phyloP scores from a whole-genome alignment of 2,888 invertebrate genomes.

The Platypus cylindrus region DNA sequence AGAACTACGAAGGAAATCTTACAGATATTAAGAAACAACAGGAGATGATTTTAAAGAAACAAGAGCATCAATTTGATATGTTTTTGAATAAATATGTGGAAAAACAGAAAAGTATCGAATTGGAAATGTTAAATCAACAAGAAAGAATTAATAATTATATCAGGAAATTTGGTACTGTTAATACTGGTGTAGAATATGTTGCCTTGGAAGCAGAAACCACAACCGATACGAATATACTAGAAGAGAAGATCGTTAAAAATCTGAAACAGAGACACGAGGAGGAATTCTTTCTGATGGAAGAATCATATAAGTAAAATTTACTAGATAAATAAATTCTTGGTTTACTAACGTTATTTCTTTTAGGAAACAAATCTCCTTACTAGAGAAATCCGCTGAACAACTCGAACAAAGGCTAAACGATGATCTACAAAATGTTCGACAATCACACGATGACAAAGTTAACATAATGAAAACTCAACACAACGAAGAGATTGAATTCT shows the following conservation, averaged over 20 bases:
- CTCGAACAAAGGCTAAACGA: constrained; percentile 47
- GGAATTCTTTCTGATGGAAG: constrained; percentile 49
- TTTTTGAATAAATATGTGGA: constrained; percentile 43
- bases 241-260: constrained; percentile 34
- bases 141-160: constrained; percentile 49
- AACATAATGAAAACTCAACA: constrained; percentile 24
- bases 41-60: constrained; percentile 41
- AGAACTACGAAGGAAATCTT: constrained; percentile 49
- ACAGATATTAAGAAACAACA: constrained; percentile 44
- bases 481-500: constrained; percentile 24
- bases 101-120: constrained; percentile 45
- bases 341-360: background rate
- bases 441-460: constrained; percentile 41
- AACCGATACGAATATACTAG: constrained; percentile 8
- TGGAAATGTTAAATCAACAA: constrained; percentile 45
- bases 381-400: constrained; percentile 43
- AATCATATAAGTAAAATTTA: constrained; percentile 43
- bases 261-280: constrained; percentile 45
- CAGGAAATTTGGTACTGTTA: constrained; percentile 8
- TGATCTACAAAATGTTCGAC: constrained; percentile 41
- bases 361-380: constrained; percentile 45
- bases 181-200: constrained; percentile 11
- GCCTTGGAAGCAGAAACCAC: constrained; percentile 20
- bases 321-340: background rate
- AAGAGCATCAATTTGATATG: constrained; percentile 41